These are phyloP conservation scores for Irena cyanogastra DNA, from an alignment of 2,113 vertebrate species.

Conservation along the genomic window DNA sequence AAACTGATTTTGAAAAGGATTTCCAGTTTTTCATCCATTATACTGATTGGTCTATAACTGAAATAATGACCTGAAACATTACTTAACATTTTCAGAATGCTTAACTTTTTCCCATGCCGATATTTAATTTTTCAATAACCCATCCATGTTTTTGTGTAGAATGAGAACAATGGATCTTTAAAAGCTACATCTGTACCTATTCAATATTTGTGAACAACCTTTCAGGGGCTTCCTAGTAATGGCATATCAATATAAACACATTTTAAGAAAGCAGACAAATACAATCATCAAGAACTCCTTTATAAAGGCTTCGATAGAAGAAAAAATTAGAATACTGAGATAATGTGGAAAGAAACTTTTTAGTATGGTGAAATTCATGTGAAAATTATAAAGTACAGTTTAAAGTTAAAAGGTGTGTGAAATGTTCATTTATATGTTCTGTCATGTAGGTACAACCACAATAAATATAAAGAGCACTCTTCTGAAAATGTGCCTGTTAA, in stretches of 20 bases:
- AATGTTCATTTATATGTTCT: not conserved
- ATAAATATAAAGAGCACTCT: not conserved
- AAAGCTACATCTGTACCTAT: not conserved
- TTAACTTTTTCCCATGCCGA: not conserved
- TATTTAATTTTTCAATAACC: not conserved
- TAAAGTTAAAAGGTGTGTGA: not conserved
- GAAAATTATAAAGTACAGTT: not conserved
- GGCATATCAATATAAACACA: not conserved
- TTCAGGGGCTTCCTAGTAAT: not conserved
- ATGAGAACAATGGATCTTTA: not conserved
- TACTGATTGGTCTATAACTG: not conserved
- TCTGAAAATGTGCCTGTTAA: not conserved
- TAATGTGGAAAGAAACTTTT: not conserved
- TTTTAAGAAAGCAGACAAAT: not conserved
- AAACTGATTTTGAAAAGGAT: constrained; percentile 11
- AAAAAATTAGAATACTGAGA: not conserved
- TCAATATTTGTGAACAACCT: not conserved
- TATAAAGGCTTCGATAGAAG: not conserved
- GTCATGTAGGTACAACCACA: not conserved
- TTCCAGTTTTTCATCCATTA: constrained; percentile 8
- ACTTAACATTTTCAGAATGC: not conserved
- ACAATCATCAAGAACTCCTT: not conserved
- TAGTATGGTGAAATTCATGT: not conserved
- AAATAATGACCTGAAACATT: not conserved
- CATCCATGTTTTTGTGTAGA: not conserved